These are phyloP conservation scores for Mylabris sibirica DNA, from an alignment of 2,888 invertebrate genomes.

Conservation along the genomic window DNA sequence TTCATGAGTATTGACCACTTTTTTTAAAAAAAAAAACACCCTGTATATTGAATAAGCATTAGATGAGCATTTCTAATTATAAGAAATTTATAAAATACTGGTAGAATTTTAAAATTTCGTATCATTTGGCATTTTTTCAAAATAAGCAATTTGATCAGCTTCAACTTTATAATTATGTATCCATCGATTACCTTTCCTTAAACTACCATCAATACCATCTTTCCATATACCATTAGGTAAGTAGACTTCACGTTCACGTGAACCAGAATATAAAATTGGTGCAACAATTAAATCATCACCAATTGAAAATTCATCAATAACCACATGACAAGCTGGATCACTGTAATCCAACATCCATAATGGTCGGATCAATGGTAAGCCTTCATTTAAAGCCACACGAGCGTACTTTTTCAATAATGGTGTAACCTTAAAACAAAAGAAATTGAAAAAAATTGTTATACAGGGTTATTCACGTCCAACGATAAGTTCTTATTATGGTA, in stretches of 20 bases:
- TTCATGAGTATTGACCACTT: no score
- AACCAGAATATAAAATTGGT: conserved; percentile 77
- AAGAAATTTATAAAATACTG: not conserved
- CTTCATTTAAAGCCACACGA: conserved; percentile 80
- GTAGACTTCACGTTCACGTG: conserved; percentile 82
- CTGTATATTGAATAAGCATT: not conserved
- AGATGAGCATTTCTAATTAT: not conserved
- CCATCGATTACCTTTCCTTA: conserved; percentile 89
- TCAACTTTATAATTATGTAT: conserved; percentile 87
- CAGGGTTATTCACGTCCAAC: no score
- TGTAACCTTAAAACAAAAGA: no score
- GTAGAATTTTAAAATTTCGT: conserved; percentile 73
- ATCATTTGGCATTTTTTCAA: conserved; percentile 84
- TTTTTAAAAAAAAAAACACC: no score
- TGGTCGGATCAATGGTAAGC: conserved; percentile 85
- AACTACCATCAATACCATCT: conserved; percentile 86
- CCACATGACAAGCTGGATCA: conserved; percentile 78
- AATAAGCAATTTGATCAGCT: conserved; percentile 81
- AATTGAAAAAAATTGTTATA: no score
- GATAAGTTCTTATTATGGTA: no score
- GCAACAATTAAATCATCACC: conserved; percentile 92
- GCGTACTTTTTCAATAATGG: conserved; percentile 80
- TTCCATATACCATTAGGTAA: conserved; percentile 92
- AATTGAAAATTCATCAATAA: conserved; percentile 86
- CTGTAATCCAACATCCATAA: conserved; percentile 88